Evolutionary conservation across 2,113 vertebrate genomes (phyloP), one percentile per base, ranked within the genome.

Genomic region (Ophthalmolycus amberensis): DNA sequence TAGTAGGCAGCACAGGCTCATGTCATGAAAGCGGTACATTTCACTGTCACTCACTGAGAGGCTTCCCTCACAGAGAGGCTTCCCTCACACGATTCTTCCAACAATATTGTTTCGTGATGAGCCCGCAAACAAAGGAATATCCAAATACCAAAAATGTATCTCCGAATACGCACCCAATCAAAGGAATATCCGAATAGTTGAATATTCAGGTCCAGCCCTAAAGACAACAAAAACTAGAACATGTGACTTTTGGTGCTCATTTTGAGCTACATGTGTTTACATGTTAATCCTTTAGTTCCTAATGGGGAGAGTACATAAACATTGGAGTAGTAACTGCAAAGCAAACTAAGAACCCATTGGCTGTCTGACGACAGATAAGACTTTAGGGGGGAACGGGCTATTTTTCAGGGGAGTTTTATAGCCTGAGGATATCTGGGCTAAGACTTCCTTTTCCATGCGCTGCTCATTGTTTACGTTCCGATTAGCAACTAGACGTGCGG

Each of bases 191-290:
- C 12, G 12, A 44, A 44, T 44, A 44, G 48, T 50, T 6, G 16
- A 50, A 50, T 7, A 50, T 18, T 7, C 48, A 20, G 48, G 48
- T 50, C 48, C 48, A 20, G 16, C 48, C 6, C 48, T 20, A 50
- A 50, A 4, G 3, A 79, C 75, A 80, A 63, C 83, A 84, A 80
- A 72, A 67, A 52, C 69, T 83, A 73, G 74, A 75, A 44, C 46
- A 52, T 38, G 66, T 67, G 62, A 52, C 56, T 65, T 67, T 78
- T 77, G 56, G 71, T 77, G 29, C 65, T 77, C 16, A 40, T 80
- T 82, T 79, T 67, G 18, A 82, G 44, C 11, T 37, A 58, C 71
- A 44, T 32, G 62, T 44, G 67, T 71, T 65, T 27, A 75, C 27
- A 48, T 71, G 68, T 54, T 64, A 32, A 9, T 6, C 2, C 11